phyloP scores from a whole-genome alignment of 2,113 vertebrate species.

The Chionis minor region DNA sequence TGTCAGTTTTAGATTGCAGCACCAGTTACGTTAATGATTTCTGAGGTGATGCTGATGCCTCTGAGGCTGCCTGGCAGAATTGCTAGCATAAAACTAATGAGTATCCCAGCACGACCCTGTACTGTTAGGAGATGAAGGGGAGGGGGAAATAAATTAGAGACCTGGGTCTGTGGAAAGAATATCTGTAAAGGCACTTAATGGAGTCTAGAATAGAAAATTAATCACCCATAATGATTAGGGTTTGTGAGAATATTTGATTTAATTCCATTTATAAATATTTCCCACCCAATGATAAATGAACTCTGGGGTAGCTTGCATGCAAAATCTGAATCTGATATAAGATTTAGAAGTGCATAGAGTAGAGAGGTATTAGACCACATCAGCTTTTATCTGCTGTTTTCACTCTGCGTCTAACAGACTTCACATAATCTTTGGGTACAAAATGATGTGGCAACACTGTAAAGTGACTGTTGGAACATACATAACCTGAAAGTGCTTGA shows the following conservation, averaged over 20 bases:
- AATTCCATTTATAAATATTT: conserved; percentile 74
- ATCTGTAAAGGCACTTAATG: conserved; percentile 58
- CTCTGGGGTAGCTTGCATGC: conserved; percentile 10
- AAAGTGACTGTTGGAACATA: background rate
- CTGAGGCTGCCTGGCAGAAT: conserved; percentile 64
- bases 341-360: background rate
- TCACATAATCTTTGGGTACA: background rate
- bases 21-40: conserved; percentile 72
- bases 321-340: conserved; percentile 46
- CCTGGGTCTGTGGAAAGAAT: conserved; percentile 37
- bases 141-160: conserved; percentile 69
- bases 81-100: conserved; percentile 75
- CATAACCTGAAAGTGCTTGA: background rate
- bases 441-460: background rate
- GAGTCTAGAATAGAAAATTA: conserved; percentile 70
- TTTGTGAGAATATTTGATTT: conserved; percentile 69
- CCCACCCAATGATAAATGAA: conserved; percentile 41
- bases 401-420: background rate
- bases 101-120: conserved; percentile 60
- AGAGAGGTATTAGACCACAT: background rate
- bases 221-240: conserved; percentile 68
- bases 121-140: conserved; percentile 9
- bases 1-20: conserved; percentile 71
- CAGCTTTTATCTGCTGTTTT: background rate
- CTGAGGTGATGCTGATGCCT: conserved; percentile 71